Conservation (phyloP, 2,888 invertebrate species). For the Ligdia adustata region DNA sequence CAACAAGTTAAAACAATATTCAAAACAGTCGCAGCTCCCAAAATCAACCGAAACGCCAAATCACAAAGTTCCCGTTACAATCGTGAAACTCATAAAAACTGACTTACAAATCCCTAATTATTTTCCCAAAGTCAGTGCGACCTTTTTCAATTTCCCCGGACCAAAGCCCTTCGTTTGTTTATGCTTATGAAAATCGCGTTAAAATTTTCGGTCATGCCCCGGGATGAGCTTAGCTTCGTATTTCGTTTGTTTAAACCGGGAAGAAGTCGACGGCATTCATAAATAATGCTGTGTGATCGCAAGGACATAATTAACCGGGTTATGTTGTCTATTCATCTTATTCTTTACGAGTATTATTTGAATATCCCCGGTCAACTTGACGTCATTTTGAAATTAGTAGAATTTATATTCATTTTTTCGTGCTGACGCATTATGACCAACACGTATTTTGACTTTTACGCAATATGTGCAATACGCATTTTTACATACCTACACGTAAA, state of each 20-base stretch:
- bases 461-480: too few species aligned
- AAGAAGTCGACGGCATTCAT: slow-evolving; percentile 3
- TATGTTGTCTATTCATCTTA: too few species aligned
- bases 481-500: too few species aligned
- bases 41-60: slow-evolving; percentile 1
- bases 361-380: too few species aligned
- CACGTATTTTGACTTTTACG: too few species aligned
- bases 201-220: slow-evolving; percentile 33
- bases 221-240: slow-evolving; percentile 12
- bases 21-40: background rate
- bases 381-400: too few species aligned
- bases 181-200: slow-evolving; percentile 40
- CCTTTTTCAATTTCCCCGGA: slow-evolving; percentile 47
- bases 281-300: background rate
- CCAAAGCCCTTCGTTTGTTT: slow-evolving; percentile 46
- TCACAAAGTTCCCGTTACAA: slow-evolving; percentile 24
- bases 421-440: too few species aligned
- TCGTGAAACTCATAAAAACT: slow-evolving; percentile 25
- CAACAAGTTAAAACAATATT: too few species aligned
- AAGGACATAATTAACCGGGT: too few species aligned
- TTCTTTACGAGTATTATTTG: too few species aligned
- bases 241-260: slow-evolving; percentile 10
- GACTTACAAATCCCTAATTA: slow-evolving; percentile 40
- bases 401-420: too few species aligned
- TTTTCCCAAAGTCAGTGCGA: slow-evolving; percentile 39